Conservation (phyloP, 53 echinoderm and acorn worm genomes). For the Paelopatides confundens region DNA sequence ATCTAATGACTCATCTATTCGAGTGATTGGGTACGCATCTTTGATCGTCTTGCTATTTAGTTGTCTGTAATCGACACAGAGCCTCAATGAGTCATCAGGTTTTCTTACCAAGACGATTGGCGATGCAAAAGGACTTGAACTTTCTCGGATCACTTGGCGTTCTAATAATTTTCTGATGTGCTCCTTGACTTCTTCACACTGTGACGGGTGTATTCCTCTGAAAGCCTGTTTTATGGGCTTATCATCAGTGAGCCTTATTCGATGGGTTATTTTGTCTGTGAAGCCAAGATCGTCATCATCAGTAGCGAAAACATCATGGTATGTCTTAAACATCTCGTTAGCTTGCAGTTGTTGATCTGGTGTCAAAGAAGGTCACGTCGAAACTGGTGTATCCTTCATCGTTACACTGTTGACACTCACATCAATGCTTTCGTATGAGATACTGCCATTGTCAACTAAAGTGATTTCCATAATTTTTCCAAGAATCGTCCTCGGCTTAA, state of each 20-base stretch:
- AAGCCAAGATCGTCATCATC: neutral
- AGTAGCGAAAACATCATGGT: neutral
- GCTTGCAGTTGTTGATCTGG: no score
- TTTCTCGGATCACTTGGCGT: no score
- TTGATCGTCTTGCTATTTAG: no score
- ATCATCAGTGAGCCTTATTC: no score
- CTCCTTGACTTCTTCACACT: no score
- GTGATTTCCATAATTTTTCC: neutral
- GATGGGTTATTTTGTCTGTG: no score
- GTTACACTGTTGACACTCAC: neutral
- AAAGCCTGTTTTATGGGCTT: no score
- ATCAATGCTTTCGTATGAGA: neutral
- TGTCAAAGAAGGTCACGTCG: no score
- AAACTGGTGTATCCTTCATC: neutral
- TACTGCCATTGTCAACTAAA: neutral
- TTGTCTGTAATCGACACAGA: conserved; percentile 29
- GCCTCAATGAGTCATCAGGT: neutral
- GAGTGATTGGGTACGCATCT: neutral
- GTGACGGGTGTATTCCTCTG: conserved; percentile 56
- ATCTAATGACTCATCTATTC: conserved; percentile 34
- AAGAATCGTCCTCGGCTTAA: conserved; percentile 13
- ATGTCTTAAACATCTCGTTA: no score
- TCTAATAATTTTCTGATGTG: conserved; percentile 56
- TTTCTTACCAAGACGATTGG: neutral
- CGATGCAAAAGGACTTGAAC: no score